Evolutionary conservation across 2,888 invertebrate genomes (phyloP), one percentile per base, ranked within the genome.

Genomic region (Oeneis ivallda): DNA sequence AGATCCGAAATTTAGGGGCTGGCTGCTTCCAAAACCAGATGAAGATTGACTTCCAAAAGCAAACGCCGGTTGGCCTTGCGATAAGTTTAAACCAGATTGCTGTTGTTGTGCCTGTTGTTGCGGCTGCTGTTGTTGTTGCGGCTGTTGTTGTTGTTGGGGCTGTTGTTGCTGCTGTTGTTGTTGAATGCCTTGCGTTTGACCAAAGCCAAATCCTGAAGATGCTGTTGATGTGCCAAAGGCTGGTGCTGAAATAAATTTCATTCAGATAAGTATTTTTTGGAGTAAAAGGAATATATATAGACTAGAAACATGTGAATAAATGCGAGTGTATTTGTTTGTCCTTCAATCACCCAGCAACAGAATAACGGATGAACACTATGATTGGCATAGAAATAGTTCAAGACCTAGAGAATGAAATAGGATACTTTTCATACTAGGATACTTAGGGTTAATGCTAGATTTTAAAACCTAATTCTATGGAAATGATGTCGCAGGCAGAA

Each of bases 211-310:
- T n/a, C 66, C 70, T n/a, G 68, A 32, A 49, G 70, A 49, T 34
- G 74, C 52, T n/a, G 73, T 66, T 47, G 70, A 59, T 15, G 76
- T 68, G 8, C 74, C 74, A n/a, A 79, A 79, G 0, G 72, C 59
- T 57, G 72, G 66, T 32, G 69, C 72, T 71, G 70, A 47, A 65
- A 70, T 59, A 8, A 45, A 45, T n/a, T 43, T 43, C 7, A 43
- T 4, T 5, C 5, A 26, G 26, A 26, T 4, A 26, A 26, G 26
- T 26, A 4, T 26, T 26, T 26, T 26, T 26, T 26, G 26, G 5
- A 26, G 5, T 26, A 26, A 26, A 26, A 26, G 5, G 3, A 26
- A 26, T 26, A 4, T 26, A 4, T 26, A 26, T 26, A 26, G 26
- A 4, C 26, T 26, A 26, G 2, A 26, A 26, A 26, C 5, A n/a